Conservation (phyloP, 2,797 vertebrate genomes). For the Carcharodon carcharias region DNA sequence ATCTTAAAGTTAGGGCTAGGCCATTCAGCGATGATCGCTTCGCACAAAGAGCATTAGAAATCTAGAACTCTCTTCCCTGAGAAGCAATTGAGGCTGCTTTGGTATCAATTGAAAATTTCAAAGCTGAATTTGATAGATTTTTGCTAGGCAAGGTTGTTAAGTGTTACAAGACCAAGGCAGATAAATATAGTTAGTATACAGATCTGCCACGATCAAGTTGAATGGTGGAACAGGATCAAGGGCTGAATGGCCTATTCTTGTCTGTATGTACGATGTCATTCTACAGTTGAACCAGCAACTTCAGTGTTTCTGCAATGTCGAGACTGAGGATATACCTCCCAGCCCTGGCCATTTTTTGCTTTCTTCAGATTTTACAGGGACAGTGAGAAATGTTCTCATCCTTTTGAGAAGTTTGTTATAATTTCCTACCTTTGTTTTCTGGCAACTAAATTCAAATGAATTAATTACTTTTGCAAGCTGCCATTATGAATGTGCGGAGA, state of each 20-base stretch:
- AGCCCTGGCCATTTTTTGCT: neutral
- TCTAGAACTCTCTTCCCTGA: neutral
- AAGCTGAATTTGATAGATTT: neutral
- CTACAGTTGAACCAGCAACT: neutral
- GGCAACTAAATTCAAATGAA: neutral
- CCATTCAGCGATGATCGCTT: neutral
- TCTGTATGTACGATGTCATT: neutral
- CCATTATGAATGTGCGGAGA: neutral
- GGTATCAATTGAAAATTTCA: neutral
- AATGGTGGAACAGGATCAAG: neutral
- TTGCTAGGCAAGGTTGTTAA: neutral
- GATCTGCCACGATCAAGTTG: neutral
- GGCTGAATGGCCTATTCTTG: neutral
- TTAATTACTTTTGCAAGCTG: neutral
- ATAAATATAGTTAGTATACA: neutral
- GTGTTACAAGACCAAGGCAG: neutral
- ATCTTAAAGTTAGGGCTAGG: neutral
- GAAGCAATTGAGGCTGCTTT: neutral
- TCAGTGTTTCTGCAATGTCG: neutral
- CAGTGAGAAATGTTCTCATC: neutral
- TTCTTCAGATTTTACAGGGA: neutral
- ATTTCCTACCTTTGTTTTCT: neutral
- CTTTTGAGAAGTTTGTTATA: neutral
- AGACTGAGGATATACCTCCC: neutral
- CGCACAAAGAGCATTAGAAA: neutral